Evolutionary conservation across 2,888 invertebrate genomes (phyloP).

Genomic region (Perithous albicinctus): DNA sequence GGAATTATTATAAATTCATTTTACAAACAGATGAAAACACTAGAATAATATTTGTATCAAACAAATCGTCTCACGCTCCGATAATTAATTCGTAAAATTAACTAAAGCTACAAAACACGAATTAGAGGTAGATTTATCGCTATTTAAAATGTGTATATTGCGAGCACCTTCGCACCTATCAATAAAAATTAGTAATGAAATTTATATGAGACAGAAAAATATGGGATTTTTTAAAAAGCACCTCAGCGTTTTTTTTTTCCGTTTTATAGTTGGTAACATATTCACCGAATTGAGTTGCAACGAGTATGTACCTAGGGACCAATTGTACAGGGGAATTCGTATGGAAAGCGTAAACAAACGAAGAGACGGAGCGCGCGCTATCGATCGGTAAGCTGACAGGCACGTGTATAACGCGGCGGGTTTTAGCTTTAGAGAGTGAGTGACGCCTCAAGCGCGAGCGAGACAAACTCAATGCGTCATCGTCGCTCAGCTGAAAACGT

Average conservation of each 20-base stretch:
- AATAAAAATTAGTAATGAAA: background rate
- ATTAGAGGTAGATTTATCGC: background rate
- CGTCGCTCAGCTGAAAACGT: conserved; percentile 2
- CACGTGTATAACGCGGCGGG: background rate
- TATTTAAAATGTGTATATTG: conserved; percentile 7
- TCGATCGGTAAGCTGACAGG: conserved; percentile 5
- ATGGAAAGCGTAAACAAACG: conserved; percentile 1
- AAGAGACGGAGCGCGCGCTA: conserved; percentile 9
- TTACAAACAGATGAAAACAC: background rate
- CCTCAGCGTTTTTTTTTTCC: background rate
- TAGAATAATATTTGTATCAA: background rate
- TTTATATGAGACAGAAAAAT: background rate
- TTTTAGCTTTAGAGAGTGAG: background rate
- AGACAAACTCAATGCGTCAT: conserved; percentile 35
- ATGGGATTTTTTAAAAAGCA: conserved; percentile 10
- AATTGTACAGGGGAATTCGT: background rate
- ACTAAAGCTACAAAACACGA: conserved; percentile 31
- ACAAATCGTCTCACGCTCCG: conserved; percentile 22
- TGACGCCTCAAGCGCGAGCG: conserved; percentile 3
- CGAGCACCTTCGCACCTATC: conserved; percentile 54
- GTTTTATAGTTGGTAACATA: background rate
- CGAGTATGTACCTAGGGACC: background rate
- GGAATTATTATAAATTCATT: background rate
- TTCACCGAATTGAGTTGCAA: background rate
- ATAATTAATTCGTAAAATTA: conserved; percentile 4